Conservation (phyloP, 2,888 invertebrate species). For the Drosophila mettleri region DNA sequence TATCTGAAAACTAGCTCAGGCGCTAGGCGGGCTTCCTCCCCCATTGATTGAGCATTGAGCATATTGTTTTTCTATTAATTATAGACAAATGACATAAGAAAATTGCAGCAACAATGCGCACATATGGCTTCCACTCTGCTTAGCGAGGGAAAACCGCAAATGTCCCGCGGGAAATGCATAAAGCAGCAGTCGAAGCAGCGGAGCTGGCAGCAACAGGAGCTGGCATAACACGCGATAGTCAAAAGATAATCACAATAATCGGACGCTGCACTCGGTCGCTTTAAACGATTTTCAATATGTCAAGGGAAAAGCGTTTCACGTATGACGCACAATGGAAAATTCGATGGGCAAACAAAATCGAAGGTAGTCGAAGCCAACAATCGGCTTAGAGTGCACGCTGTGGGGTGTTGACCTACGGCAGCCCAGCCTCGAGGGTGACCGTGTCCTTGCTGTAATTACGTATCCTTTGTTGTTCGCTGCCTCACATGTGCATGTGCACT, state of each 20-base stretch:
- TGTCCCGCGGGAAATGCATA: constrained; percentile 72
- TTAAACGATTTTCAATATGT: constrained; percentile 78
- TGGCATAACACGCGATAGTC: constrained; percentile 62
- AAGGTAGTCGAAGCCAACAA: constrained; percentile 48
- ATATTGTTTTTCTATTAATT: constrained; percentile 81
- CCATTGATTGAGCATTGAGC: constrained; percentile 62
- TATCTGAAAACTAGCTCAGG: neutral
- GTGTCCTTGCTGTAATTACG: constrained; percentile 69
- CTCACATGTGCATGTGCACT: constrained; percentile 12
- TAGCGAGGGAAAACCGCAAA: constrained; percentile 42
- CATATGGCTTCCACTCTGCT: constrained; percentile 76
- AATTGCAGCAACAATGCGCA: constrained; percentile 60
- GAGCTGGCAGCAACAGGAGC: constrained; percentile 11
- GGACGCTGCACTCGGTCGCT: constrained; percentile 76
- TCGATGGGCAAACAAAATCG: constrained; percentile 44
- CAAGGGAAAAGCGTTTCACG: constrained; percentile 34
- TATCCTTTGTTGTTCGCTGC: constrained; percentile 53
- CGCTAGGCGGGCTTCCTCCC: constrained; percentile 13
- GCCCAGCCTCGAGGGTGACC: constrained; percentile 12
- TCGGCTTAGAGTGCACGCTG: constrained; percentile 63
- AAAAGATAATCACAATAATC: constrained; percentile 80
- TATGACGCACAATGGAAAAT: constrained; percentile 73
- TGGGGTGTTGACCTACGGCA: constrained; percentile 35
- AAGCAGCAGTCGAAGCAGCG: constrained; percentile 3
- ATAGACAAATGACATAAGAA: constrained; percentile 54